Evolutionary conservation across 2,113 vertebrate genomes (phyloP), one percentile per base, ranked within the genome.

Genomic region (Entomyzon cyanotis): DNA sequence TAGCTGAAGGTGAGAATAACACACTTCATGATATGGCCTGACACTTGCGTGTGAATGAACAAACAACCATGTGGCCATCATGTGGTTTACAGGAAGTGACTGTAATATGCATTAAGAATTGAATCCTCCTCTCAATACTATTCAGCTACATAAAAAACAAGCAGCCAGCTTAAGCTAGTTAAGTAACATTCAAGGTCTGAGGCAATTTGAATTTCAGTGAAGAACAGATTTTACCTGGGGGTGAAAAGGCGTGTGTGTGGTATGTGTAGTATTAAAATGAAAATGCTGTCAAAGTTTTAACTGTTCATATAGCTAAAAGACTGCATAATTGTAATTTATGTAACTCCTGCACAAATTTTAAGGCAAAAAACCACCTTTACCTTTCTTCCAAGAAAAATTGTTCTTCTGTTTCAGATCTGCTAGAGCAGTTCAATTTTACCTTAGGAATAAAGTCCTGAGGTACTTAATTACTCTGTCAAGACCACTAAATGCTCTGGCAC

Each of bases 391-490:
- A 95, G 60, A 93, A n/a, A 97, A 94, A 94, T 35, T 63, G 18
- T 59, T 95, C 69, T 85, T 68, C 76, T 84, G 22, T 76, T 92
- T 92, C 93, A 90, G 69, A 92, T 90, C 86, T 82, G 35, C 31
- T 28, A 81, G 30, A 92, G 35, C 30, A 90, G 89, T 95, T 95
- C 80, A 31, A 82, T 89, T 97, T 97, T 96, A 97, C 91, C 94
- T 96, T 81, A 74, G 96, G 63, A 95, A 94, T 69, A 93, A 42
- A 93, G 49, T 73, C 74, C 93, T 89, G 53, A 76, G 41, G 59
- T 95, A 97, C 95, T 98, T 97, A 98, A 98, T 97, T 97, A 98
- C 84, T 74, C 78, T 93, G 89, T 90, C 76, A 97, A 95, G 94
- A 84, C 58, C 58, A 83, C 65, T 94, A 91, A 97, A 96, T 81